A percentile compares a stretch with the other conserved stretches of the same genome.
Evolutionary conservation across 1,140 invertebrate species (phyloP).

Genomic region (Sesamia nonagrioides): DNA sequence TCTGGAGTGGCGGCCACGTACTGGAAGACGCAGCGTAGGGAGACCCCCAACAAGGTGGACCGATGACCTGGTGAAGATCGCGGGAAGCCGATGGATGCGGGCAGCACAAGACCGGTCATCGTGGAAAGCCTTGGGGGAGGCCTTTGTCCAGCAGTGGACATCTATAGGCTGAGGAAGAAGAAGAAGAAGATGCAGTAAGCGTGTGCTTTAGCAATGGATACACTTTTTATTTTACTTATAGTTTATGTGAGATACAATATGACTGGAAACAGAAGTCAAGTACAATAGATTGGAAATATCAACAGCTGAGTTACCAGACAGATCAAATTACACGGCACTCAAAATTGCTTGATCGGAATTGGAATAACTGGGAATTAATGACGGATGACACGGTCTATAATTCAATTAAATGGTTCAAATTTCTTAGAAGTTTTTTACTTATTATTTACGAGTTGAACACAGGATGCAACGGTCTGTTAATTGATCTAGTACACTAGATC

Average conservation of each 20-base stretch:
- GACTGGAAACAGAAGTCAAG: neutral
- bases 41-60: too few relatives aligned
- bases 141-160: too few relatives aligned
- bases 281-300: neutral
- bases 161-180: too few relatives aligned
- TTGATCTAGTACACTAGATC: conserved; percentile 41
- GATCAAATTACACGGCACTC: too few relatives aligned
- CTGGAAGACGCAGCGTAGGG: too few relatives aligned
- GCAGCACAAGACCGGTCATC: too few relatives aligned
- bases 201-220: neutral
- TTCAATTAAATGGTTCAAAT: neutral
- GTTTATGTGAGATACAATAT: neutral
- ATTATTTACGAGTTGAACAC: neutral
- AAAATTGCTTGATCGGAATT: neutral
- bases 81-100: too few relatives aligned
- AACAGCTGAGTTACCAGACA: neutral
- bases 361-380: neutral
- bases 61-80: too few relatives aligned
- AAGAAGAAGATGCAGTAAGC: neutral
- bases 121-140: too few relatives aligned
- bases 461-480: conserved; percentile 13
- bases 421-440: conserved; percentile 9
- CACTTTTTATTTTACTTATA: neutral
- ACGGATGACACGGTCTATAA: conserved; percentile 11
- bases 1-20: too few relatives aligned